phyloP scores from a whole-genome alignment of 2,113 vertebrate species.

The Barnardius zonarius region DNA sequence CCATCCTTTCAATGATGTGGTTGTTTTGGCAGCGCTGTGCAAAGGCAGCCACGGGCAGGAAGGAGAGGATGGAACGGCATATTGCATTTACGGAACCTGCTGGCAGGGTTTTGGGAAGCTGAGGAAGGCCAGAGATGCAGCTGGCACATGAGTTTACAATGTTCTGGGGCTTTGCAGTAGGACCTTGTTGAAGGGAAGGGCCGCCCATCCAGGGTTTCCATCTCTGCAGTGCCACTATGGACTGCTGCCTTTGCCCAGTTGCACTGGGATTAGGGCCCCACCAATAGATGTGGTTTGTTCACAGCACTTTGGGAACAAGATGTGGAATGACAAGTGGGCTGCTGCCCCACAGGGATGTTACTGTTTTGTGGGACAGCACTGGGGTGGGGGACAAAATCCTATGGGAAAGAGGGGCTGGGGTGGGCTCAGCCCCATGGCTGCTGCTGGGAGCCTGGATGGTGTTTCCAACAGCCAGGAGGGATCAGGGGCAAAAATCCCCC shows the following conservation, averaged over 20 bases:
- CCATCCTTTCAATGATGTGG: accelerated
- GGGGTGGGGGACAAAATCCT: background rate
- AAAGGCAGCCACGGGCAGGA: accelerated
- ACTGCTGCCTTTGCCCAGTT: background rate
- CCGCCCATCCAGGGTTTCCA: background rate
- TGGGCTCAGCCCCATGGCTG: background rate
- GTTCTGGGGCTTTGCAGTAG: background rate
- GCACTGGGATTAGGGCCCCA: background rate
- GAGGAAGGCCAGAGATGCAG: background rate
- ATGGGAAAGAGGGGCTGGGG: background rate
- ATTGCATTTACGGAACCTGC: background rate
- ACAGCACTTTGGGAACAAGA: accelerated
- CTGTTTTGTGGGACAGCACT: background rate
- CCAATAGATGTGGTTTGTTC: background rate
- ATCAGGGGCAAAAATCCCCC: background rate
- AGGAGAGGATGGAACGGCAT: background rate
- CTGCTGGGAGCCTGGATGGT: background rate
- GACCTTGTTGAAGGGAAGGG: background rate
- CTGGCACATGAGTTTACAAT: accelerated
- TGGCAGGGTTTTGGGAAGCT: background rate
- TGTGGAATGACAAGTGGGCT: accelerated
- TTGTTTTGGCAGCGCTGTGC: accelerated
- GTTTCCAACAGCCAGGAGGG: background rate
- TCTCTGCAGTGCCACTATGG: accelerated
- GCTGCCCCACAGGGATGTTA: background rate